Evolutionary conservation across 2,797 vertebrate genomes (phyloP).

Genomic region (Orientallactaga sibirica): DNA sequence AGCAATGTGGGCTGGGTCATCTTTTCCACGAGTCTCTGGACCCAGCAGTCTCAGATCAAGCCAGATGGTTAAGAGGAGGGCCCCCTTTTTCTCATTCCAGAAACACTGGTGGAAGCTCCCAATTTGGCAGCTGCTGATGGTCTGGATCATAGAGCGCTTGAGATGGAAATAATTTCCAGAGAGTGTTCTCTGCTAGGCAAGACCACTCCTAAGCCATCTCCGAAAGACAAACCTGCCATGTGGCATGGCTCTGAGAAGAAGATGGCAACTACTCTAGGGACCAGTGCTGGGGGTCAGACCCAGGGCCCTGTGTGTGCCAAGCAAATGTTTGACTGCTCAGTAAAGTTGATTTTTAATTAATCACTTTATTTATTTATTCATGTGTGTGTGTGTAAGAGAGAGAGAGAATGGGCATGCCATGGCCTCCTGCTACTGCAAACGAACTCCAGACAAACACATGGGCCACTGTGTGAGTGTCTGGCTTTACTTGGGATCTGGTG

Average conservation of each 20-base stretch:
- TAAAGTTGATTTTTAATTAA: too few relatives aligned
- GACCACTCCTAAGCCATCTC: constrained; percentile 47
- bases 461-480: too few relatives aligned
- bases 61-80: background rate
- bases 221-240: constrained; percentile 27
- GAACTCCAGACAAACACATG: too few relatives aligned
- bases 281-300: background rate
- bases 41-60: constrained; percentile 43
- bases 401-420: too few relatives aligned
- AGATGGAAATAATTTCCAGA: constrained; percentile 63
- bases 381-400: too few relatives aligned
- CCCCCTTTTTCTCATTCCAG: constrained; percentile 35
- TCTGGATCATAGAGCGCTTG: constrained; percentile 14
- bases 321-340: background rate
- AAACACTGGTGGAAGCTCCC: constrained; percentile 24
- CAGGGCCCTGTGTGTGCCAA: background rate
- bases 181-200: constrained; percentile 49
- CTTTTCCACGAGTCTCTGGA: background rate
- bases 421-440: too few relatives aligned
- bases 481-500: too few relatives aligned
- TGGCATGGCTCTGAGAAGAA: background rate
- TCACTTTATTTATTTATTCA: too few relatives aligned
- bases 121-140: constrained; percentile 1
- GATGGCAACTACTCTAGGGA: background rate
- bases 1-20: background rate